Base-by-base conservation (phyloP, 2,797 vertebrate genomes). In the Silurus aristotelis region DNA sequence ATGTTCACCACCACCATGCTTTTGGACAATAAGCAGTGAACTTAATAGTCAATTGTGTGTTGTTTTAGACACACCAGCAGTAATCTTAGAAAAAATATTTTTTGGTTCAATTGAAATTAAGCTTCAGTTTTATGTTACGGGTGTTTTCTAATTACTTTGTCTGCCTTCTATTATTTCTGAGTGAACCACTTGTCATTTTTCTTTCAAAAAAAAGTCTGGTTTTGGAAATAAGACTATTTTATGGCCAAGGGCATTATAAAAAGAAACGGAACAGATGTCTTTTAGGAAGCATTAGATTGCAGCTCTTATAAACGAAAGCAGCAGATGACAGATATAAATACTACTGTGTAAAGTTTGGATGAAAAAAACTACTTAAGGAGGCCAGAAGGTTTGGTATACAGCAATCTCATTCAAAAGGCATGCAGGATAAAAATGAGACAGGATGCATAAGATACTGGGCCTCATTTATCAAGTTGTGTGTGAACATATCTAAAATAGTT, bases 261-360 rank as follows among this genome's bases (percentile, higher is more conserved):
- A 46, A 46, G 61, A 84, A 52, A 60, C 13, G 19, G 71, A 87
- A 86, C 83, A 82, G 84, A 89, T 85, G 87, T 71, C 38, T 61
- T n/a, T 58, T 64, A 81, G 83, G 58, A 85, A 85, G 71, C 83
- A 87, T 83, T 78, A 88, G 84, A 78, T 66, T 78, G 76, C 76
- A 78, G 76, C 76, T 80, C 68, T 63, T 84, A 38, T 85, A 86
- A 88, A 71, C 71, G 84, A 86, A 83, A 83, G 84, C 76, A 89
- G 68, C 84, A 90, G 86, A 89, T 83, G 85, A 83, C 48, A 58
- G 79, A 84, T 78, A 88, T 84, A 86, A 88, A 90, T 87, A 89
- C 82, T 58, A 56, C 78, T 48, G 56, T 78, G 67, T 88, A 78
- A 79, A n/a, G 61, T 72, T 84, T 79, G 66, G 48, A 86, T 85